Evolutionary conservation across 35 echinoderm and acorn worm species (phyloP), one percentile per base, ranked within the genome.

Genomic region (Nesometra sesokonis): DNA sequence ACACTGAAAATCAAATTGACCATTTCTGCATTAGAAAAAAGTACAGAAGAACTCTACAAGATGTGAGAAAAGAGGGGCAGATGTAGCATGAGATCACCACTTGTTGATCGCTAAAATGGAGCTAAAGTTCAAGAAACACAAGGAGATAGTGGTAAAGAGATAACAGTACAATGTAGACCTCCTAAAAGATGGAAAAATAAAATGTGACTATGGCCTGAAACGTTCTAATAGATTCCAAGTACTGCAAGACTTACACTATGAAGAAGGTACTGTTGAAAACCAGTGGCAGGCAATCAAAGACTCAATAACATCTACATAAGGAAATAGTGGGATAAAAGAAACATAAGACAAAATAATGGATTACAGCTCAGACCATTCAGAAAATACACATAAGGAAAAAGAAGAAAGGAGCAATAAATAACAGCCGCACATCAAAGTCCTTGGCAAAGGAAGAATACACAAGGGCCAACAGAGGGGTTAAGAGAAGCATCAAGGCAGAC

Each of bases 31-130:
- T 43, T 7, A 43, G 79, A 79, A 78, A 36, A 36, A 80, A 87
- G 19, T 79, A 35, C 76, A 13, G 35, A 33, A 79, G 86, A 38
- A 5, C 85, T 76, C 15, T 33, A 33, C 85, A 57, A 31, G 85
- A 77, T 33, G 67, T 76, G 27, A 76, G 32, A 87, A 27, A 87
- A 32, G 23, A 33, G 85, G 76, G 17, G 85, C 83, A 17, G 83
- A 85, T 85, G 43, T 85, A 85, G 34, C 83, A 85, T 85, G 35
- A n/a, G 35, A 85, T 32, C 83, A 85, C n/a, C 83, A 85, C 37
- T n/a, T 85, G 3, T 31, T 85, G 34, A 32, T 32, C 0, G 83
- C 83, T 15, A 9, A 32, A 11, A 34, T 85, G 11, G 46, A 85
- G 46, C 43, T 85, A 17, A 85, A 85, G 37, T 32, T 85, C 33